Evolutionary conservation across 2,113 vertebrate genomes (phyloP).

Genomic region (Mesoclemmys tuberculata): DNA sequence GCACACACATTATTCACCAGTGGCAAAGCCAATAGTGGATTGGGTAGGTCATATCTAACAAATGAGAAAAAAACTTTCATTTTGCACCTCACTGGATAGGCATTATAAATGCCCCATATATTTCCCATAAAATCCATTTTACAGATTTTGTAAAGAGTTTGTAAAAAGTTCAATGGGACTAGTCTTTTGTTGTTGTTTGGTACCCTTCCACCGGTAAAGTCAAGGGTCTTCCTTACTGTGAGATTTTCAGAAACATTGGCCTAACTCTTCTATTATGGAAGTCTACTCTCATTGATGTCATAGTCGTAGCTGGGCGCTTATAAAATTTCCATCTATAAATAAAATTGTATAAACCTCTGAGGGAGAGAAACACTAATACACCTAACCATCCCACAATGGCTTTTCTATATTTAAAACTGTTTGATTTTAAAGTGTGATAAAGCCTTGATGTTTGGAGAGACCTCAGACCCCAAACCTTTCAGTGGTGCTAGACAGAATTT

Average conservation of each 20-base stretch:
- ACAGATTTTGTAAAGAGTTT: background rate
- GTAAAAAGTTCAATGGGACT: background rate
- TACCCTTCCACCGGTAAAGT: background rate
- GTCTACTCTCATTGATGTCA: background rate
- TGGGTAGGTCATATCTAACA: rapidly evolving
- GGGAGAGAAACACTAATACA: background rate
- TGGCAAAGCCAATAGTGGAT: background rate
- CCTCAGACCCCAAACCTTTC: background rate
- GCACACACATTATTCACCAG: background rate
- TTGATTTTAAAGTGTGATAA: background rate
- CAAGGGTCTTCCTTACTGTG: background rate
- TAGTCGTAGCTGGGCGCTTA: background rate
- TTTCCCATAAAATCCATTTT: background rate
- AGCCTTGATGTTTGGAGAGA: background rate
- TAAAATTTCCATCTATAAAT: background rate
- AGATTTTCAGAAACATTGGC: background rate
- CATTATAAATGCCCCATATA: background rate
- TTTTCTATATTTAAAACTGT: background rate
- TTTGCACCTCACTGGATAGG: background rate
- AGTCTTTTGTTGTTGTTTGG: background rate
- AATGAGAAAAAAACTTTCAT: background rate
- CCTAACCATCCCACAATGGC: background rate
- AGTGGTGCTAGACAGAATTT: background rate
- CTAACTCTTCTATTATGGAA: background rate
- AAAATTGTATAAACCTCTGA: background rate